A percentile compares a stretch with the other conserved stretches of the same genome.
phyloP scores from a whole-genome alignment of 2,113 vertebrate genomes.

The pig (Sus scrofa) region DNA sequence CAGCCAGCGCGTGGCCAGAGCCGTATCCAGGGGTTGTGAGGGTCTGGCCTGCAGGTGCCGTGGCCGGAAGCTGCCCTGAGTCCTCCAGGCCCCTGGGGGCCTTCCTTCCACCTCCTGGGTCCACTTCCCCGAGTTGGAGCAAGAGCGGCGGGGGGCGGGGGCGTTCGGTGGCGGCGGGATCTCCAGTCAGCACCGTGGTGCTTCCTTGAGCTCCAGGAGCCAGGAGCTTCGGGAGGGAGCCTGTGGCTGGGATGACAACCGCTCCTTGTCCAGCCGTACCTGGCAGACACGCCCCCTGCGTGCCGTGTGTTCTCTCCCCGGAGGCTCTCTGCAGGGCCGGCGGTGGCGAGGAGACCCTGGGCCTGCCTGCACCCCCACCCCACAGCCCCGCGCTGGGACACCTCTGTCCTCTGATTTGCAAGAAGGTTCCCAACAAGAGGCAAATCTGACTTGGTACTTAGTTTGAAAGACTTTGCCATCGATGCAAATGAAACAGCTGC shows the following conservation, averaged over 20 bases:
- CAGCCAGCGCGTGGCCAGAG: background rate
- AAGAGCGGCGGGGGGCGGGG: background rate
- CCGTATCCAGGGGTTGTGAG: fast-evolving
- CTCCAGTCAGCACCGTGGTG: background rate
- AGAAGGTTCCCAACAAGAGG: background rate
- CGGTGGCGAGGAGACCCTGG: background rate
- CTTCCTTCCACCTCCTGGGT: background rate
- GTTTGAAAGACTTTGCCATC: background rate
- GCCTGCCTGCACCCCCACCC: background rate
- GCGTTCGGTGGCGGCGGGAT: background rate
- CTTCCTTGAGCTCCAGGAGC: background rate
- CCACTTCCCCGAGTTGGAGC: background rate
- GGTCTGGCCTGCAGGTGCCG: background rate
- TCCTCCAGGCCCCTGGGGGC: background rate
- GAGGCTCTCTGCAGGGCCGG: background rate
- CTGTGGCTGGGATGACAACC: too few species aligned
- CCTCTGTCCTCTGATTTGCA: background rate
- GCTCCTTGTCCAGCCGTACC: background rate
- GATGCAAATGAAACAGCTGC: background rate
- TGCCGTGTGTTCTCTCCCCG: background rate
- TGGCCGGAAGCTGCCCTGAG: background rate
- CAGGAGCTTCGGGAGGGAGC: background rate
- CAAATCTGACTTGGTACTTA: background rate
- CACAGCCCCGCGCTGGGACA: background rate
- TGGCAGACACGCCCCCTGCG: too few species aligned